phyloP scores from a whole-genome alignment of 2,888 invertebrate genomes.

The Antitype chi region DNA sequence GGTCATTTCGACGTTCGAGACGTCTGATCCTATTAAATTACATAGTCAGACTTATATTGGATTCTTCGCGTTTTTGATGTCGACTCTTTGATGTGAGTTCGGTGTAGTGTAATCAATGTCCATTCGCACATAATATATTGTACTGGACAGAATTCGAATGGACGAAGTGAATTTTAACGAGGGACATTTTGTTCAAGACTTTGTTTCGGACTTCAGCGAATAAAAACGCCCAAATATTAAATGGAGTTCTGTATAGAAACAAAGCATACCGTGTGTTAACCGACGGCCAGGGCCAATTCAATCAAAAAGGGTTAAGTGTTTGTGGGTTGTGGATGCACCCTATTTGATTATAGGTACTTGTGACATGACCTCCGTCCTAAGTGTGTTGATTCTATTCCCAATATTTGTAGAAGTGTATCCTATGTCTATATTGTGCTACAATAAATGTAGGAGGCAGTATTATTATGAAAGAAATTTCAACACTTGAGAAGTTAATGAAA shows the following conservation, averaged over 20 bases:
- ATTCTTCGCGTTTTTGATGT: slow-evolving; percentile 57
- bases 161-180: slow-evolving; percentile 24
- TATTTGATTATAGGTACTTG: slow-evolving; percentile 21
- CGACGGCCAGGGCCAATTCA: slow-evolving; percentile 5
- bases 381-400: slow-evolving; percentile 32
- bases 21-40: slow-evolving; percentile 62
- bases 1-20: slow-evolving; percentile 52
- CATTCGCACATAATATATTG: slow-evolving; percentile 48
- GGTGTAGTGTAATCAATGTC: slow-evolving; percentile 48
- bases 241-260: neutral
- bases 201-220: neutral
- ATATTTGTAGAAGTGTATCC: slow-evolving; percentile 28
- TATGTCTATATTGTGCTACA: slow-evolving; percentile 15
- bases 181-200: neutral
- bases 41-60: slow-evolving; percentile 61
- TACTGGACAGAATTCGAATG: slow-evolving; percentile 17
- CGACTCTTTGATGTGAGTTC: slow-evolving; percentile 60
- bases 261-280: neutral
- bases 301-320: slow-evolving; percentile 31
- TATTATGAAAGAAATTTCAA: slow-evolving; percentile 45
- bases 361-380: slow-evolving; percentile 15
- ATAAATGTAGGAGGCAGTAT: neutral
- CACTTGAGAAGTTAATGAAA: slow-evolving; percentile 50
- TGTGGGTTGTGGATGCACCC: slow-evolving; percentile 8
- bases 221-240: neutral